Evolutionary conservation across 2,797 vertebrate genomes (phyloP).

Genomic region (Ptychobarbus kaznakovi): DNA sequence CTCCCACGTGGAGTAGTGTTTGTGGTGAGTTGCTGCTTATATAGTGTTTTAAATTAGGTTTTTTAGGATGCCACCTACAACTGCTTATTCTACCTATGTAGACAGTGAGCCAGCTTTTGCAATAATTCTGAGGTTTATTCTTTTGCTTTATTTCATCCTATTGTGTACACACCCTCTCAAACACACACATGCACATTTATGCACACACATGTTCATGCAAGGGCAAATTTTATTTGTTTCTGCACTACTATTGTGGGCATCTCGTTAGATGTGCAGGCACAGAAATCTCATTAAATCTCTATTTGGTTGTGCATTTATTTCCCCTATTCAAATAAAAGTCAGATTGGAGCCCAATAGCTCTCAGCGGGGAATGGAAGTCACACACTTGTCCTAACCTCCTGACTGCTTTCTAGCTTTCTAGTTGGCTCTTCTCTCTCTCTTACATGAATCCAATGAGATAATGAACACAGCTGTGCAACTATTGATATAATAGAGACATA

Average conservation of each 20-base stretch:
- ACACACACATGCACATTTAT: slow-evolving; percentile 44
- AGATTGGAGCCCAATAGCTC: background rate
- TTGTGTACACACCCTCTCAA: background rate
- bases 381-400: background rate
- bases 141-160: background rate
- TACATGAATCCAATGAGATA: slow-evolving; percentile 11
- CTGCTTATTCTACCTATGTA: too few species aligned
- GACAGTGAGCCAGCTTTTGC: background rate
- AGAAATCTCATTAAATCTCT: slow-evolving; percentile 30
- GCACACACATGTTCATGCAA: slow-evolving; percentile 51
- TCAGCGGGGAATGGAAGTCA: background rate
- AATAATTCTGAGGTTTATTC: background rate
- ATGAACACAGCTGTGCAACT: slow-evolving; percentile 17
- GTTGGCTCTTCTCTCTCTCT: background rate
- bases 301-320: slow-evolving; percentile 30
- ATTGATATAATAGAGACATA: slow-evolving; percentile 15
- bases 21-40: background rate
- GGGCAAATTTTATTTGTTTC: background rate
- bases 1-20: background rate
- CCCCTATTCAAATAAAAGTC: slow-evolving; percentile 5
- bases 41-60: background rate
- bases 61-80: too few species aligned
- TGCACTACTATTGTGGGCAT: background rate
- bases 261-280: slow-evolving; percentile 18
- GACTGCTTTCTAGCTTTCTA: slow-evolving; percentile 21